A percentile compares a stretch with the other conserved stretches of the same genome.
phyloP scores from a whole-genome alignment of 1,140 invertebrate genomes.

The Hyles euphorbiae region DNA sequence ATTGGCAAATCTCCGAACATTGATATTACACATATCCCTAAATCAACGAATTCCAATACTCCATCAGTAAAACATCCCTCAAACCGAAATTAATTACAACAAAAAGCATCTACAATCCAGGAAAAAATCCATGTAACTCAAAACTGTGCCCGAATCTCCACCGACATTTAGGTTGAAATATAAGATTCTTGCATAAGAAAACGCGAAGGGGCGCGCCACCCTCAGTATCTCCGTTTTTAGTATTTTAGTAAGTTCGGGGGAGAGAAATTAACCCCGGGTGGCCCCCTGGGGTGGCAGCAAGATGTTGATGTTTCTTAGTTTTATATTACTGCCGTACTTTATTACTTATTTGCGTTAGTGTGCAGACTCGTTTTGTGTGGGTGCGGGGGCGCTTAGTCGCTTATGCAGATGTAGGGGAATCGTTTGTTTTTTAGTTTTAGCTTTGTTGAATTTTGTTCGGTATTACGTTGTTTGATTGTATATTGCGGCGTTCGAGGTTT shows the following conservation, averaged over 20 bases:
- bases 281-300: conserved; percentile 37
- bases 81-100: no score
- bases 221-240: conserved; percentile 71
- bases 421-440: background rate
- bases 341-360: conserved; percentile 71
- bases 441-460: background rate
- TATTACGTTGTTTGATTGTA: background rate
- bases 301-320: conserved; percentile 75
- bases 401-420: conserved; percentile 52
- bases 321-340: conserved; percentile 72
- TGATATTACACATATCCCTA: no score
- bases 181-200: conserved; percentile 74
- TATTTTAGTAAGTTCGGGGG: conserved; percentile 74
- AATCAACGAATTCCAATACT: no score
- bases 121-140: conserved; percentile 14
- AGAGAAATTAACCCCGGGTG: conserved; percentile 53
- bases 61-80: no score
- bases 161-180: conserved; percentile 73
- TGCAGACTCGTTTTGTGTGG: conserved; percentile 39
- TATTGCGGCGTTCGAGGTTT: background rate
- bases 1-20: no score
- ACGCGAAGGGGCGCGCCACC: conserved; percentile 43
- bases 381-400: conserved; percentile 30
- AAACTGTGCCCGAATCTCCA: conserved; percentile 27
- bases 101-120: background rate